Percentiles rank a stretch among this genome's conserved stretches.
These are phyloP conservation scores for Drosophila paramelanica DNA, from an alignment of 2,888 invertebrate species.

Conservation along the genomic window DNA sequence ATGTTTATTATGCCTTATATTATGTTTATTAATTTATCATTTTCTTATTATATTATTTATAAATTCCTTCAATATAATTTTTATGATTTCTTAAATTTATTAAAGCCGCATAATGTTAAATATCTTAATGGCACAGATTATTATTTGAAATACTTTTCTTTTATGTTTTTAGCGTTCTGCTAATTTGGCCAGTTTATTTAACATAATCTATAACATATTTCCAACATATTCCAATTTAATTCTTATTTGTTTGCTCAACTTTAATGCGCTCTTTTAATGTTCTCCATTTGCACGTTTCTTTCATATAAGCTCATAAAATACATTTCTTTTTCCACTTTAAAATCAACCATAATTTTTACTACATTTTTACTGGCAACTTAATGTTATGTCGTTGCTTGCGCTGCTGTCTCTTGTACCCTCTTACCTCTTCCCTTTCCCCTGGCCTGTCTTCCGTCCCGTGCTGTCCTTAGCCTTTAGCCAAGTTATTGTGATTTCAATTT, in stretches of 20 bases:
- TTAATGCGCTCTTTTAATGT: constrained; percentile 8
- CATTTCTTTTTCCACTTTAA: constrained; percentile 41
- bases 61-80: no score
- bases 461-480: constrained; percentile 17
- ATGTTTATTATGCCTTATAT: not conserved
- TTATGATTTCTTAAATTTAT: no score
- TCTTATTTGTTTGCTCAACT: constrained; percentile 21
- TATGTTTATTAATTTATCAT: not conserved
- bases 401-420: not conserved
- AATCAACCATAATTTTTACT: constrained; percentile 42
- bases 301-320: constrained; percentile 46
- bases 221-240: not conserved
- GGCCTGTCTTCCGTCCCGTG: constrained; percentile 7
- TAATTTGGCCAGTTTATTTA: not conserved
- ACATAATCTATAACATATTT: not conserved
- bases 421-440: not conserved
- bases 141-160: not conserved
- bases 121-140: not conserved
- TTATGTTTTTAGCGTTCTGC: no score
- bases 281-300: constrained; percentile 10
- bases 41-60: no score
- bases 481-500: constrained; percentile 75
- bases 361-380: constrained; percentile 40
- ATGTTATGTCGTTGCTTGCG: constrained; percentile 46
- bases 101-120: no score